Conservation (phyloP, 2,797 vertebrate species). For the Pseudotriccus pelzelni region DNA sequence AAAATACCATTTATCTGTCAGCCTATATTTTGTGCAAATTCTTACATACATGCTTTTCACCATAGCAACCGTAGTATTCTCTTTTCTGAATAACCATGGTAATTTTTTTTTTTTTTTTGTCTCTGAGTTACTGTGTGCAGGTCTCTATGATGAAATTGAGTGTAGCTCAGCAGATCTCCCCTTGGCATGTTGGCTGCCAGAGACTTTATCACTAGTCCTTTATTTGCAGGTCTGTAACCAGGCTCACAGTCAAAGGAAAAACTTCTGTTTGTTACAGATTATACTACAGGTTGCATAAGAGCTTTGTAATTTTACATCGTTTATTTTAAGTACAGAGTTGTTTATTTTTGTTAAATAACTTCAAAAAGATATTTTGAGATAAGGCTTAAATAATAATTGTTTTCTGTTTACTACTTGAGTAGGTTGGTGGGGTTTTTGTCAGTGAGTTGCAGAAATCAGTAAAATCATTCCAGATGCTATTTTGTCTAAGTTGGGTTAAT, state of each 20-base stretch:
- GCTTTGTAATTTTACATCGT: not conserved
- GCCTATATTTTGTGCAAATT: not conserved
- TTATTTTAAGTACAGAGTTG: slow-evolving; percentile 24
- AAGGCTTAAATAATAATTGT: not conserved
- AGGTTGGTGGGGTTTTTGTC: not conserved
- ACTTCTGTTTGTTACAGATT: not conserved
- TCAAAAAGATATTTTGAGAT: slow-evolving; percentile 10
- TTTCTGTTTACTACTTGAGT: not conserved
- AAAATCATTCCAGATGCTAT: not conserved
- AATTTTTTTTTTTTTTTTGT: not conserved
- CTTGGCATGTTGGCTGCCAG: not conserved
- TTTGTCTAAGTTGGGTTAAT: not conserved
- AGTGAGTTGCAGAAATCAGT: not conserved
- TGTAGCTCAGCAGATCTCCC: not conserved
- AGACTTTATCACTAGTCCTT: not conserved
- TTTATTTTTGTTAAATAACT: slow-evolving; percentile 38
- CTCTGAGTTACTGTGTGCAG: not conserved
- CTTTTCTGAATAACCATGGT: not conserved
- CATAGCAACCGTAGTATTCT: not conserved
- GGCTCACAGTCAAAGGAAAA: not conserved
- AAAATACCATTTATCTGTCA: not conserved
- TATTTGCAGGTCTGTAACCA: slow-evolving; percentile 6
- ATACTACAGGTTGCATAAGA: not conserved
- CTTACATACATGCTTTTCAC: not conserved
- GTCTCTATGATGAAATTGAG: not conserved